Conservation (phyloP, 2,113 vertebrate species). For the Petrocephalus zakoni region DNA sequence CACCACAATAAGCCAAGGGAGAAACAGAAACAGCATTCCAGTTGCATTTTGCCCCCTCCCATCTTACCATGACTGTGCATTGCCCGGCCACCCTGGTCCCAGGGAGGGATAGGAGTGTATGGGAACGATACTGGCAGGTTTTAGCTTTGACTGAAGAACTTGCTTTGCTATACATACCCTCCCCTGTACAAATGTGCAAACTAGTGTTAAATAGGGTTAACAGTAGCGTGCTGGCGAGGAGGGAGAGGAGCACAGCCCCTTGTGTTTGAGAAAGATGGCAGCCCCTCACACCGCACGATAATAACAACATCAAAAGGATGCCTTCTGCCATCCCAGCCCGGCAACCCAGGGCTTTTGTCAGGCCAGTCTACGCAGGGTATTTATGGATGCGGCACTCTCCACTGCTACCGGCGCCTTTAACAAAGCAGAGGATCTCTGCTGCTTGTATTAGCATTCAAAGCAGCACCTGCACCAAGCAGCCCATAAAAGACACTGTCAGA, state of each 20-base stretch:
- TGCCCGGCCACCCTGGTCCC: neutral
- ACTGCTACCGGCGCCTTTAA: constrained; percentile 53
- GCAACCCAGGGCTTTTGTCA: constrained; percentile 3
- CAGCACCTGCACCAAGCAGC: neutral
- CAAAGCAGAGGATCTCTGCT: constrained; percentile 51
- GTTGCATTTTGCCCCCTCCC: neutral
- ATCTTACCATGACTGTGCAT: constrained; percentile 7
- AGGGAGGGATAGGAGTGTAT: neutral
- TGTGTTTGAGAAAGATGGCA: neutral
- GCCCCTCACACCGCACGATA: neutral
- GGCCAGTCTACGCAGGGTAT: constrained; percentile 51
- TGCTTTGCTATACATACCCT: neutral
- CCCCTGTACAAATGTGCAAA: neutral
- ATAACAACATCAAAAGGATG: constrained; percentile 6
- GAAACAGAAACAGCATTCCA: neutral
- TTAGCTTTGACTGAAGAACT: neutral
- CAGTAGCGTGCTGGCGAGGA: neutral
- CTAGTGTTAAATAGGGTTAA: neutral
- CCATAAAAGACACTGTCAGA: constrained; percentile 24
- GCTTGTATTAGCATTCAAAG: constrained; percentile 32
- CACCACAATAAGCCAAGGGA: neutral
- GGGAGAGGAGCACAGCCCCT: neutral
- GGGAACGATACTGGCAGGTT: neutral
- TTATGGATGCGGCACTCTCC: constrained; percentile 46
- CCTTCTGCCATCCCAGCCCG: neutral